Conservation (phyloP, 2,888 invertebrate species). For the Caenorhabditis panamensis region DNA sequence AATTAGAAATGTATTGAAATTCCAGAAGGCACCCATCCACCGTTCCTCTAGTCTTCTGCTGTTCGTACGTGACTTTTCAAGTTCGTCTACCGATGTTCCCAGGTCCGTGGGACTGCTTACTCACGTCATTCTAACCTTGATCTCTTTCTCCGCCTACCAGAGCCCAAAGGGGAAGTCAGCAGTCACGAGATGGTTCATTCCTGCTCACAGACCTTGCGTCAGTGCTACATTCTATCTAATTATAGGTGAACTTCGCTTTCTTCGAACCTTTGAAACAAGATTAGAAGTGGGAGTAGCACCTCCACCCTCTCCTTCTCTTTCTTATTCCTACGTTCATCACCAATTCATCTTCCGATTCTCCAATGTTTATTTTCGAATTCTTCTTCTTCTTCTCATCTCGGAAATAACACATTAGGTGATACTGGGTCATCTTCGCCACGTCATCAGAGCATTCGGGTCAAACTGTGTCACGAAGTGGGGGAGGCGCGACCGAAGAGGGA, state of each 20-base stretch:
- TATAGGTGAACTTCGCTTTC: slow-evolving; percentile 13
- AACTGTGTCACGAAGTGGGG: slow-evolving; percentile 19
- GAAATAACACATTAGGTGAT: slow-evolving; percentile 47
- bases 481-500: not conserved
- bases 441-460: slow-evolving; percentile 34
- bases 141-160: not conserved
- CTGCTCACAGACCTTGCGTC: not conserved
- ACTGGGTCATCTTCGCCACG: slow-evolving; percentile 30
- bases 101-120: not conserved
- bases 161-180: not conserved
- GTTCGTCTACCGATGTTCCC: not conserved
- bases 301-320: not conserved
- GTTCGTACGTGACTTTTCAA: slow-evolving; percentile 1
- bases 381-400: slow-evolving; percentile 20
- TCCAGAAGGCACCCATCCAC: not conserved
- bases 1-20: slow-evolving; percentile 9
- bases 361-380: slow-evolving; percentile 23
- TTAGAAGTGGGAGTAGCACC: not conserved
- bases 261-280: slow-evolving; percentile 1
- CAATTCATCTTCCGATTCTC: not conserved
- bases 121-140: slow-evolving; percentile 2
- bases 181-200: not conserved
- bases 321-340: not conserved
- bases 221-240: slow-evolving; percentile 15
- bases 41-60: not conserved